These are phyloP conservation scores for Daboia siamensis DNA, from an alignment of 2,113 vertebrate species.

Conservation along the genomic window DNA sequence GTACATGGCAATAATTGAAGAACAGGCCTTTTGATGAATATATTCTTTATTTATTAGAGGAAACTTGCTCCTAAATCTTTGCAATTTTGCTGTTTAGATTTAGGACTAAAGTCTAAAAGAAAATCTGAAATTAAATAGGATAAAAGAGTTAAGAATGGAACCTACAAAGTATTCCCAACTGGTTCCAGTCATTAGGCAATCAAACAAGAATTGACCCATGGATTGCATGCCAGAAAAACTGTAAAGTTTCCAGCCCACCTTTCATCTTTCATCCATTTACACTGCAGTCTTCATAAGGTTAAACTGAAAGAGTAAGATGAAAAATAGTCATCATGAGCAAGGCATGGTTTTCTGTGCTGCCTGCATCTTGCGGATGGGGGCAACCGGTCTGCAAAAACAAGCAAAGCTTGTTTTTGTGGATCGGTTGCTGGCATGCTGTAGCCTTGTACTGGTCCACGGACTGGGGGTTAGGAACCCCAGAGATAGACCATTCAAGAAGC, in stretches of 20 bases:
- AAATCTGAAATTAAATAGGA: background rate
- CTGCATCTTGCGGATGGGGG: too few relatives aligned
- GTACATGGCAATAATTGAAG: background rate
- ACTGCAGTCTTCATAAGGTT: background rate
- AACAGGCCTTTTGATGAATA: background rate
- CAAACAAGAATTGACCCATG: background rate
- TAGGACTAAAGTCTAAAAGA: background rate
- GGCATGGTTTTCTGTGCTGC: too few relatives aligned
- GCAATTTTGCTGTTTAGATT: background rate
- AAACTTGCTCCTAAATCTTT: background rate
- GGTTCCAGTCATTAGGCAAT: background rate
- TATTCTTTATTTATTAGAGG: background rate
- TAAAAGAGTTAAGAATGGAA: background rate
- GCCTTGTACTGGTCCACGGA: too few relatives aligned
- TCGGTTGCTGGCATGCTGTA: too few relatives aligned
- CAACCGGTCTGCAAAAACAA: too few relatives aligned
- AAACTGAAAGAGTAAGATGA: background rate
- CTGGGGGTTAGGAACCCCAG: too few relatives aligned
- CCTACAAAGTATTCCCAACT: background rate
- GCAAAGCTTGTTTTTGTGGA: too few relatives aligned
- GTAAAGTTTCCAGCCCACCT: background rate
- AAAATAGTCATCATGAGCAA: background rate
- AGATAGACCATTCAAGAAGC: background rate
- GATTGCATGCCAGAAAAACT: background rate
- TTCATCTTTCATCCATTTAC: background rate